phyloP scores from a whole-genome alignment of 1,140 invertebrate species.

The Drosophila pachea region DNA sequence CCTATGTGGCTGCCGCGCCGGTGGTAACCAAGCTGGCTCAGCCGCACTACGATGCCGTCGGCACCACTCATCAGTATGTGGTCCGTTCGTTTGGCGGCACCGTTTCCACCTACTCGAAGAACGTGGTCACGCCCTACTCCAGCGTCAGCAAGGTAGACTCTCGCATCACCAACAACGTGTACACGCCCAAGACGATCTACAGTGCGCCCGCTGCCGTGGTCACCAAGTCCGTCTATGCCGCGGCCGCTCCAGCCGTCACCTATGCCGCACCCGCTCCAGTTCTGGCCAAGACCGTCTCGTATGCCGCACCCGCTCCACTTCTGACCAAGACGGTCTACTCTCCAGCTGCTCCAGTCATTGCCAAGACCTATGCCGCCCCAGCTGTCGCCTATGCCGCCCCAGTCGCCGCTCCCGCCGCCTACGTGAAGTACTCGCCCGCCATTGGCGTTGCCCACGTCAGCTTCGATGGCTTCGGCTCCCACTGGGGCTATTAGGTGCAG shows the following conservation, averaged over 20 bases:
- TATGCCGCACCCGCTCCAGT: slow-evolving; percentile 81
- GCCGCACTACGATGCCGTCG: slow-evolving; percentile 80
- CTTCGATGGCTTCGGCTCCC: slow-evolving; percentile 80
- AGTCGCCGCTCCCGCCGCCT: slow-evolving; percentile 73
- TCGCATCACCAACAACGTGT: slow-evolving; percentile 82
- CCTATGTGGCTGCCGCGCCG: slow-evolving; percentile 57
- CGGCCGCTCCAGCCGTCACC: slow-evolving; percentile 70
- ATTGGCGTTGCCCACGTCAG: slow-evolving; percentile 80
- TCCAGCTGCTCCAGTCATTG: slow-evolving; percentile 44
- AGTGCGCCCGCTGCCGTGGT: slow-evolving; percentile 67
- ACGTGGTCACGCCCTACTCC: slow-evolving; percentile 83
- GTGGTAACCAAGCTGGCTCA: slow-evolving; percentile 77
- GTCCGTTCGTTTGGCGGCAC: slow-evolving; percentile 82
- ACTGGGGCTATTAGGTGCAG: slow-evolving; percentile 80
- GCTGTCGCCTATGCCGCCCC: slow-evolving; percentile 65
- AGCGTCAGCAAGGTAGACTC: slow-evolving; percentile 83
- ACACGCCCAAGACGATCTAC: slow-evolving; percentile 76
- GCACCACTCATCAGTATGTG: slow-evolving; percentile 81
- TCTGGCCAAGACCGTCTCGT: slow-evolving; percentile 70
- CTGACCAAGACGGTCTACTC: slow-evolving; percentile 54
- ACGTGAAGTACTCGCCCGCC: slow-evolving; percentile 80
- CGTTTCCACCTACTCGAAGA: slow-evolving; percentile 82
- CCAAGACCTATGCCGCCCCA: slow-evolving; percentile 61
- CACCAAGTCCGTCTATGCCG: slow-evolving; percentile 61
- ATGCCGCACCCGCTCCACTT: slow-evolving; percentile 64